A percentile compares a stretch with the other conserved stretches of the same genome.
phyloP scores from a whole-genome alignment of 2,888 invertebrate species.

The Spisula solida region DNA sequence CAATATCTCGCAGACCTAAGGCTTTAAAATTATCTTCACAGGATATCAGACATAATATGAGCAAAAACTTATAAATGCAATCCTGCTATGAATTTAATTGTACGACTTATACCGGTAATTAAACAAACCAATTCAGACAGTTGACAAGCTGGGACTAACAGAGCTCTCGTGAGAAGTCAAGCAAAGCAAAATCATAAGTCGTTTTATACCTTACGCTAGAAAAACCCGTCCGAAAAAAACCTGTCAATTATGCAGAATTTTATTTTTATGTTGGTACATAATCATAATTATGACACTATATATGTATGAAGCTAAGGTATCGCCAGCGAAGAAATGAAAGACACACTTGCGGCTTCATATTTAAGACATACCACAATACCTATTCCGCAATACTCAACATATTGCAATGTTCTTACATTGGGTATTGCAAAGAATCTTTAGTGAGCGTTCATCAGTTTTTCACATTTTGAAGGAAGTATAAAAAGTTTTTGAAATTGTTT shows the following conservation, averaged over 20 bases:
- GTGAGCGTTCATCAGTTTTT: too few species aligned
- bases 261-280: not conserved
- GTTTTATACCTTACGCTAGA: not conserved
- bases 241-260: not conserved
- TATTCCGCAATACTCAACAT: too few species aligned
- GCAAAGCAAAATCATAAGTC: not conserved
- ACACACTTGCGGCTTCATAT: too few species aligned
- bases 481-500: too few species aligned
- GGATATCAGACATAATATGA: not conserved
- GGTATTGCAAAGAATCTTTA: too few species aligned
- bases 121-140: not conserved
- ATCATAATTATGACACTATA: not conserved
- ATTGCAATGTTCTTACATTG: too few species aligned
- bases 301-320: not conserved
- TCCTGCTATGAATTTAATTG: conserved; percentile 7
- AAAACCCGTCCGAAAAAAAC: not conserved
- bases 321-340: not conserved
- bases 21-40: not conserved
- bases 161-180: not conserved
- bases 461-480: too few species aligned
- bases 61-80: not conserved
- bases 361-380: too few species aligned
- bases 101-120: not conserved
- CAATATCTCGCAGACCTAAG: not conserved
- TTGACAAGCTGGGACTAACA: not conserved